Evolutionary conservation across 2,113 vertebrate genomes (phyloP).

Genomic region (mouse (Mus musculus)): GRCm39 chr1:23149501-23150000

Average conservation of each 20-base stretch:
- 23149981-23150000: not conserved
- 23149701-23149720: not conserved
- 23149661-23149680: not conserved
- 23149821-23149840: not conserved
- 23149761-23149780: not conserved
- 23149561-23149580: not conserved
- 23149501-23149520: slow-evolving; percentile 36
- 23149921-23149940: not conserved
- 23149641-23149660: not conserved
- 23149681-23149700: slow-evolving; percentile 10
- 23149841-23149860: not conserved
- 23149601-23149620: not conserved
- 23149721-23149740: slow-evolving; percentile 33
- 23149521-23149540: not conserved
- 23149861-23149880: not conserved
- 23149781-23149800: not conserved
- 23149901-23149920: not conserved
- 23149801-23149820: slow-evolving; percentile 4
- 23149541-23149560: slow-evolving; percentile 12
- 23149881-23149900: not conserved
- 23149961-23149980: not conserved
- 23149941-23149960: not conserved
- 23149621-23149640: slow-evolving; percentile 26
- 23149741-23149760: slow-evolving; percentile 27
- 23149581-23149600: slow-evolving; percentile 14